Evolutionary conservation across 2,888 invertebrate genomes (phyloP), one percentile per base, ranked within the genome.

Genomic region (Tromatobia lineatoria): DNA sequence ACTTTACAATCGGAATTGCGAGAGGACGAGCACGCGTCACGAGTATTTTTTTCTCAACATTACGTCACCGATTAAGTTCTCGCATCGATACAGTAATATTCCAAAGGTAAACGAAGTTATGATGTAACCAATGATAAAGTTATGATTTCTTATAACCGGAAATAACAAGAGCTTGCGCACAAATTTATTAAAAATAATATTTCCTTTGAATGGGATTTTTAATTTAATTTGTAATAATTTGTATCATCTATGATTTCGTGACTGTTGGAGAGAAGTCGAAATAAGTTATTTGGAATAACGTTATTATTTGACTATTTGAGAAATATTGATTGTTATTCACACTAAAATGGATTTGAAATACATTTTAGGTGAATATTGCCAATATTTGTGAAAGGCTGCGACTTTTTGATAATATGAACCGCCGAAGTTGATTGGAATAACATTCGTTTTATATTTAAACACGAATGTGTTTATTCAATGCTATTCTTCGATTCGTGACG

Each of bases 21-120:
- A 61, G n/a, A 61, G n/a, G 61, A 47, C n/a, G 59, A 45, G 38
- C 45, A 59, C 25, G 54, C 25, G 64, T 50, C 18, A 8, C 18
- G 70, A 11, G 47, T 57, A 67, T 47, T 78, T 54, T 82, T 81
- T 67, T 25, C 25, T 18, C 11, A 38, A 11, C 42, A 34, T 82
- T 75, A 52, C 79, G 23, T 82, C 74, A 70, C 67, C 64, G 23
- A 29, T 23, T 45, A 20, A 20, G 45, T 45, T 11, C 20, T 71
- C n/a, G 45, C 38, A 34, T n/a, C 61, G 70, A 61, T 61, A 50
- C 25, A 20, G 11, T 25, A 45, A 13, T 29, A 74, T 34, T 47
- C 47, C 59, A 50, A 47, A 50, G 74, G 61, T 61, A 74, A 74
- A 34, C 34, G 74, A 8, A 34, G 74, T 20, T 11, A 15, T 47